These are phyloP conservation scores for Typhlomys cinereus DNA, from an alignment of 2,113 vertebrate species.

Conservation along the genomic window DNA sequence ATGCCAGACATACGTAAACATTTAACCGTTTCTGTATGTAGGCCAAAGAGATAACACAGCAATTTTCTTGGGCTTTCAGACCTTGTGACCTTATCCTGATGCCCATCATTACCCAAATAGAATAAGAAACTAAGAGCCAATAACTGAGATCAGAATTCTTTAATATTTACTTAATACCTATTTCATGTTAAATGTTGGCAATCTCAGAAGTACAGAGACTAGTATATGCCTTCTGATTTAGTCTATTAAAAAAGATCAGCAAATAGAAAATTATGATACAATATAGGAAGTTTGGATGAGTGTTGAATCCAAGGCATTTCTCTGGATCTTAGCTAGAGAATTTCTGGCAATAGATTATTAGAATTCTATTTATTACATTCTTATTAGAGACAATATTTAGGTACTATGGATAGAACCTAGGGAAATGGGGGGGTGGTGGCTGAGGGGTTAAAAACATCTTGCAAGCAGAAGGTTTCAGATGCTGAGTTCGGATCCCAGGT, in stretches of 20 bases:
- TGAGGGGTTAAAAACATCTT: too few relatives aligned
- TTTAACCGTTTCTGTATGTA: neutral
- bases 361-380: neutral
- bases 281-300: neutral
- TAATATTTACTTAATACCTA: neutral
- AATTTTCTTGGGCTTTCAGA: neutral
- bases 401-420: neutral
- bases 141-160: constrained; percentile 14
- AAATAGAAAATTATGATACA: constrained; percentile 17
- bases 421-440: neutral
- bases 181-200: neutral
- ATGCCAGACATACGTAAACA: neutral
- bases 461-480: too few relatives aligned
- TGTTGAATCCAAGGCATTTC: neutral
- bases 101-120: neutral
- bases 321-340: neutral
- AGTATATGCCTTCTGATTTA: neutral
- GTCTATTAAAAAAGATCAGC: neutral
- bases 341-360: neutral
- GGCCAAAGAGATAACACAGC: neutral
- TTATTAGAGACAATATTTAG: neutral
- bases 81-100: neutral
- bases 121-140: neutral
- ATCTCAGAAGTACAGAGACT: neutral
- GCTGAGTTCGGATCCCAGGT: too few relatives aligned